phyloP scores from a whole-genome alignment of 2,888 invertebrate genomes.

The Lasiommata megera region DNA sequence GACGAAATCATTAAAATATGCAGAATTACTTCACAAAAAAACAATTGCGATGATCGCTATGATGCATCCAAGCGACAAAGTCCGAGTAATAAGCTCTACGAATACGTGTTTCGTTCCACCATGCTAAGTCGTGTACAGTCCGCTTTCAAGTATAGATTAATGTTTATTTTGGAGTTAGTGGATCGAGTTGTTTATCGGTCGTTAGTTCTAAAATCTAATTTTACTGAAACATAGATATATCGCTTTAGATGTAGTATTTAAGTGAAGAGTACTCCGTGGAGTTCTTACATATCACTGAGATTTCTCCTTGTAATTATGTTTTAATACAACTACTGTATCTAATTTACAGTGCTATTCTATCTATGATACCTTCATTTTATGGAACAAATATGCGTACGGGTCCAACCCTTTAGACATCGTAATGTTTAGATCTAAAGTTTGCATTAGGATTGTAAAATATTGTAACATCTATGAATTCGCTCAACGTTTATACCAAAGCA shows the following conservation, averaged over 20 bases:
- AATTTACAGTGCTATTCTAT: conserved; percentile 61
- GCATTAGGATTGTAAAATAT: conserved; percentile 76
- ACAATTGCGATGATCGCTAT: neutral
- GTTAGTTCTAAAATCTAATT: conserved; percentile 62
- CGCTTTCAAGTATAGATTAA: conserved; percentile 35
- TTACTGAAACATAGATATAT: conserved; percentile 67
- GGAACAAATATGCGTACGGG: conserved; percentile 76
- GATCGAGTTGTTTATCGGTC: conserved; percentile 51
- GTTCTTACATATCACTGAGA: conserved; percentile 80
- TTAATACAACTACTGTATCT: conserved; percentile 55
- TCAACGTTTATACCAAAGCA: conserved; percentile 81
- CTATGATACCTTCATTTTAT: conserved; percentile 58
- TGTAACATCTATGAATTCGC: conserved; percentile 74
- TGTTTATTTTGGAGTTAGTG: conserved; percentile 31
- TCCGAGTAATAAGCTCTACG: conserved; percentile 24
- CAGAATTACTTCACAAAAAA: neutral
- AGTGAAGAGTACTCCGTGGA: conserved; percentile 74
- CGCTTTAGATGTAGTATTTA: conserved; percentile 76
- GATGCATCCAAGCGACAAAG: conserved; percentile 1
- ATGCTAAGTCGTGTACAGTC: conserved; percentile 38
- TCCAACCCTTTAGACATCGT: conserved; percentile 79
- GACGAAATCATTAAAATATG: neutral
- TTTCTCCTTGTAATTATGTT: conserved; percentile 76
- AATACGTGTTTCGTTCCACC: conserved; percentile 31
- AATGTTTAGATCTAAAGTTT: conserved; percentile 73